Evolutionary conservation across 2,888 invertebrate species (phyloP).

Genomic region (Volucella inanis): DNA sequence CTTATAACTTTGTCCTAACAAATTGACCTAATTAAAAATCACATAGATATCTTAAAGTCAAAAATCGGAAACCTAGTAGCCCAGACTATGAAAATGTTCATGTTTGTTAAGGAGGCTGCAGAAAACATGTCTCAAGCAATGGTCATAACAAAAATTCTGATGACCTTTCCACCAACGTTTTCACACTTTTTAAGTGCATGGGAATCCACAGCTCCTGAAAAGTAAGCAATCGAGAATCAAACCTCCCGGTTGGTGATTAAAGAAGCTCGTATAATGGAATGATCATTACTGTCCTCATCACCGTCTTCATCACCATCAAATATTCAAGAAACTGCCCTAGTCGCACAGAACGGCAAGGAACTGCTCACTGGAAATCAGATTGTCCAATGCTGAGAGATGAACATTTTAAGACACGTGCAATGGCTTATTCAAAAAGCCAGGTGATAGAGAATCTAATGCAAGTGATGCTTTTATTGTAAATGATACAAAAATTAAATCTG

Average conservation of each 20-base stretch:
- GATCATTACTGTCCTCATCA: slow-evolving; percentile 65
- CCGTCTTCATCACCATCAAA: slow-evolving; percentile 75
- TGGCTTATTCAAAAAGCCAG: too few relatives aligned
- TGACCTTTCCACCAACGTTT: slow-evolving; percentile 12
- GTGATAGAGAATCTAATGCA: not conserved
- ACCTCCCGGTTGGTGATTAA: slow-evolving; percentile 1
- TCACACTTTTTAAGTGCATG: slow-evolving; percentile 26
- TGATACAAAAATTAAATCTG: not conserved
- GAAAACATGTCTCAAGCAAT: slow-evolving; percentile 27
- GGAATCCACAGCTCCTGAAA: slow-evolving; percentile 13
- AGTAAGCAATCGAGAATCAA: not conserved
- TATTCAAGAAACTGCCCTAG: slow-evolving; percentile 72
- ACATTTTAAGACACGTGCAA: too few relatives aligned
- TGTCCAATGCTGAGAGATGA: too few relatives aligned
- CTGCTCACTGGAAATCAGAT: too few relatives aligned
- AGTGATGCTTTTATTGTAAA: slow-evolving; percentile 11
- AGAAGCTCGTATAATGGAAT: slow-evolving; percentile 37
- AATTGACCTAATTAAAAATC: too few relatives aligned
- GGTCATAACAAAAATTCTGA: slow-evolving; percentile 21
- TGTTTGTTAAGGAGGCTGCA: too few relatives aligned
- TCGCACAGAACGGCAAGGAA: too few relatives aligned
- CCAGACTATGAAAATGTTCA: too few relatives aligned
- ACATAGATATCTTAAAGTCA: too few relatives aligned
- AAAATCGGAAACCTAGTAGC: too few relatives aligned
- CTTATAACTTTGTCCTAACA: too few relatives aligned